Evolutionary conservation across 1,140 invertebrate genomes (phyloP).

Genomic region (Colletes latitarsis): DNA sequence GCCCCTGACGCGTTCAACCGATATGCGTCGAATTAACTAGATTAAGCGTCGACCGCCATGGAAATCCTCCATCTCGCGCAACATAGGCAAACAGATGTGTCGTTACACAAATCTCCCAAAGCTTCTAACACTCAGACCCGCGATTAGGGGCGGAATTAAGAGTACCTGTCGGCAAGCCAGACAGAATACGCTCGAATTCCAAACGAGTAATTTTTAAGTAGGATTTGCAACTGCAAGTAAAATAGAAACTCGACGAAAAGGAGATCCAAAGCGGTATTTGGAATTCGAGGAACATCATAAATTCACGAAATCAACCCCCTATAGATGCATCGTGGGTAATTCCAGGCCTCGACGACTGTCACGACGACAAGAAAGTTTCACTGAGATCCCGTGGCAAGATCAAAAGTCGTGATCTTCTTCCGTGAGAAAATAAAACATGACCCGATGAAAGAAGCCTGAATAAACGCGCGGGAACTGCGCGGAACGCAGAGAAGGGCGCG

Average conservation of each 20-base stretch:
- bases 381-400: too few relatives aligned
- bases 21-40: not conserved
- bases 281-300: too few relatives aligned
- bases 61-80: not conserved
- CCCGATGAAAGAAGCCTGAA: too few relatives aligned
- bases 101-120: not conserved
- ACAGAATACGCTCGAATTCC: not conserved
- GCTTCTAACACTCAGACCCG: not conserved
- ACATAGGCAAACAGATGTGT: not conserved
- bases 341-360: too few relatives aligned
- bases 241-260: not conserved
- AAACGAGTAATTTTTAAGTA: not conserved
- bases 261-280: not conserved
- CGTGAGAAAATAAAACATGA: too few relatives aligned
- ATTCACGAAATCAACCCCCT: too few relatives aligned
- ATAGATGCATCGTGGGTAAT: too few relatives aligned
- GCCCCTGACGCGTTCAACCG: not conserved
- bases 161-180: not conserved
- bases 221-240: not conserved
- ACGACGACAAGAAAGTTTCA: too few relatives aligned
- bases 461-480: too few relatives aligned
- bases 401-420: too few relatives aligned
- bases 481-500: not conserved
- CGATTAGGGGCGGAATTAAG: conserved; percentile 23
- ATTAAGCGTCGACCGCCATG: not conserved